Conservation (phyloP, 2,113 vertebrate genomes). For the Ciconia boyciana region DNA sequence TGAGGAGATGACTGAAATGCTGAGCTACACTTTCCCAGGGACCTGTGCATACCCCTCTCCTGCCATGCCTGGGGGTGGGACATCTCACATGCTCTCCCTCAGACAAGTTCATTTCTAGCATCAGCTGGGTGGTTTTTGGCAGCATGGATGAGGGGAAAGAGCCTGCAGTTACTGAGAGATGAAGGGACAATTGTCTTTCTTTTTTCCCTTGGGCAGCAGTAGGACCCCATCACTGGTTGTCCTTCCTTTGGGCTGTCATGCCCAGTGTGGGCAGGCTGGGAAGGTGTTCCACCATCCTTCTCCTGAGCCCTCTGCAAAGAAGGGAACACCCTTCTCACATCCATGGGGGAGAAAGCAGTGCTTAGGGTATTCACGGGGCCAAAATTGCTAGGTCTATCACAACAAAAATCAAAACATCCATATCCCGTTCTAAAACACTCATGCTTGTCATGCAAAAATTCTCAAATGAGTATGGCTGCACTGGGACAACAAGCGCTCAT, state of each 20-base stretch:
- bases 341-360: accelerated
- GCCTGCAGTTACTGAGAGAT: accelerated
- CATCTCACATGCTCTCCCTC: background rate
- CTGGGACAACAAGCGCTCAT: background rate
- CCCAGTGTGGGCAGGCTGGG: background rate
- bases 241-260: background rate
- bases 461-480: background rate
- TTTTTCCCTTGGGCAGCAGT: background rate
- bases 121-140: background rate
- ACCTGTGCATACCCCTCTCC: background rate
- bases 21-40: background rate
- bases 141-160: background rate
- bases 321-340: accelerated
- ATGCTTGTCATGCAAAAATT: background rate
- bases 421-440: background rate
- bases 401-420: background rate
- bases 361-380: accelerated
- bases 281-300: background rate
- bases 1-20: background rate
- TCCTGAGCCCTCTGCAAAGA: background rate
- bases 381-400: background rate
- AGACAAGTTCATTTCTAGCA: background rate
- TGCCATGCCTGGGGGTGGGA: background rate
- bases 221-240: too few relatives aligned
- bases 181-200: background rate